Base-by-base conservation (phyloP, 2,113 vertebrate species). In the Hassar affinis region DNA sequence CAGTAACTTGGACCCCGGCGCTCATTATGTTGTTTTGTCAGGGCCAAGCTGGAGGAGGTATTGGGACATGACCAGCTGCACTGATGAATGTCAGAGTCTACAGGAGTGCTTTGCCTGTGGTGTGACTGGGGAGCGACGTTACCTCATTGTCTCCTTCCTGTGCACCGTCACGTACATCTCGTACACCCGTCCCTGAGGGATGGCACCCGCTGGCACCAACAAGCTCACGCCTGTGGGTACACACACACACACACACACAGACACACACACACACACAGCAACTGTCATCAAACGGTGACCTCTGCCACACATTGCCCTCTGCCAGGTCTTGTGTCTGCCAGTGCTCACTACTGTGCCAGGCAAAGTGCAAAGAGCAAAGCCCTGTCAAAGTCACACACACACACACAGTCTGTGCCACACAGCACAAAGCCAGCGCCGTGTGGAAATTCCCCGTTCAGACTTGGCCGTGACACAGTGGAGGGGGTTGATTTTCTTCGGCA, bases 151-250 rank as follows among this genome's bases (percentile, higher is more conserved):
- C 89, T 99, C 98, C 91, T 97, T 99, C 93, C 98, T 97, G 93
- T 99, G 97, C 85, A 99, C 97, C 22, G 97, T 98, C 95, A 99
- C 94, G 86, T 97, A 98, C 97, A 99, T 98, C 93, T 99, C 98
- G 78, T 98, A 99, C 87, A 97, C 96, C 91, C 98, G 95, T 82
- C 98, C 98, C 93, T 98, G 98, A 90, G 98, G 98, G 93, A 99
- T 90, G 0, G 97, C 97, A 85, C 98, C 98, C 0, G 97, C 96
- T 82, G 98, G 98, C 91, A 99, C 96, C 89, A 99, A 93, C 92
- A 99, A 94, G 91, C 98, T 99, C 84, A 99, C 96, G 89, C 98
- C 97, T 99, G 92, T 79, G 72, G 85, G 79, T 90, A 91, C 35
- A 86, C 42, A 85, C 61, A 84, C 51, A 78, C 66, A 88, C 61